Percentiles rank a stretch among this genome's conserved stretches.
phyloP scores from a whole-genome alignment of 2,113 vertebrate species.

The Mus pahari region DNA sequence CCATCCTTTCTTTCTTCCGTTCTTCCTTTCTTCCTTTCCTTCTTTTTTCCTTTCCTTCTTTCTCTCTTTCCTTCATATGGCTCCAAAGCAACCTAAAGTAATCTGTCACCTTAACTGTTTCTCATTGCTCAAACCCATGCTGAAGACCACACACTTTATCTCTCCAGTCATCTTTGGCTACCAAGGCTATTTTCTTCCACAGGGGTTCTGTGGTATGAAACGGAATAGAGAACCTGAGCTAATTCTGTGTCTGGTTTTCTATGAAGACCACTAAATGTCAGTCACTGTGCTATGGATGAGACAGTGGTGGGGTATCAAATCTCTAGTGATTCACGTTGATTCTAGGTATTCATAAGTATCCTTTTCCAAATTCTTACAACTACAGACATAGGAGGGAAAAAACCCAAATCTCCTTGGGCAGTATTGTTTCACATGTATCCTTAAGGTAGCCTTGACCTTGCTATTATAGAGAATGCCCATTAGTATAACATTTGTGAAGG shows the following conservation, averaged over 20 bases:
- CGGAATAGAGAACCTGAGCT: neutral
- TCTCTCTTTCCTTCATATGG: neutral
- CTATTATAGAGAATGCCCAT: neutral
- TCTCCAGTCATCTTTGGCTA: neutral
- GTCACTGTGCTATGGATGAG: neutral
- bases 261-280: neutral
- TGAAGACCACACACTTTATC: neutral
- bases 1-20: too few relatives aligned
- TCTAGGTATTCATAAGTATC: neutral
- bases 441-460: neutral
- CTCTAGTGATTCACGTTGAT: neutral
- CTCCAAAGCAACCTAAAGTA: neutral
- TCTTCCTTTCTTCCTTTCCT: too few relatives aligned
- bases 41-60: too few relatives aligned
- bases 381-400: neutral
- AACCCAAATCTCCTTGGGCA: neutral
- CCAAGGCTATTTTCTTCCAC: neutral
- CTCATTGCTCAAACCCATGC: neutral
- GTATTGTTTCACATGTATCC: neutral
- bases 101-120: neutral
- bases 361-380: neutral
- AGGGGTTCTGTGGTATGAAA: neutral
- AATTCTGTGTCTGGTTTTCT: neutral
- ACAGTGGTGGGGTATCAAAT: neutral
- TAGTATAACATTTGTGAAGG: neutral